Base-by-base conservation (phyloP, 2,797 vertebrate genomes). In the Leptoclinus maculatus region DNA sequence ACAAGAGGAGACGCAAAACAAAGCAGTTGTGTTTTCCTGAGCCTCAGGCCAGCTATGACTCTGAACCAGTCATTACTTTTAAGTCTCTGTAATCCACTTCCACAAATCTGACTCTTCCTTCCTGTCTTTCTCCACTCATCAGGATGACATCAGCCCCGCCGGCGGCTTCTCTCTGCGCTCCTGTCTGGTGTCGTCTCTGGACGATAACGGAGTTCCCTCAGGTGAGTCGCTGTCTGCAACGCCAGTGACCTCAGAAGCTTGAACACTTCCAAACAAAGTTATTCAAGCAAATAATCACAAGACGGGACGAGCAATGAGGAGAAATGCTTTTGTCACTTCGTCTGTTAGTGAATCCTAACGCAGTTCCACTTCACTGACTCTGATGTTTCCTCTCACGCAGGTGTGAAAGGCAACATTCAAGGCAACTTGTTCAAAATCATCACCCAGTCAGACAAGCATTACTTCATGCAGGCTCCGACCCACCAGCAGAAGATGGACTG, bases 381-480 rank as follows among this genome's bases (percentile, higher is more conserved):
- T 27, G 0, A 49, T 59, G 12, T 65, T 10, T 76, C 17, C 56
- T 51, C 13, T 54, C 60, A 13, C 9, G 0, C 89, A 98, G 98
- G 97, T 49, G 97, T 99, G 78, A 99, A 97, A 89, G 97, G 97
- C 29, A 99, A 98, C 58, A 94, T 99, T 75, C 97, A 99, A 84
- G 98, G 98, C 78, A 99, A 99, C 86, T 93, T 99, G 78, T 98
- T 99, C 87, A 98, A 99, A 93, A 97, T 99, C 93, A 99, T 99
- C 90, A 99, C 98, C 17, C 96, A 96, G 87, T 93, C 94, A 2
- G 96, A 99, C 86, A 93, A 87, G 41, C 96, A 94, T 84, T 99
- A 98, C 91, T 99, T 97, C 80, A 97, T 99, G 79, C 97, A 99
- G 94, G 97, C 98, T 39, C 97, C 97, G 62, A 96, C 94, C 78